Conservation (phyloP, 2,888 invertebrate species). For the Phalangium opilio region DNA sequence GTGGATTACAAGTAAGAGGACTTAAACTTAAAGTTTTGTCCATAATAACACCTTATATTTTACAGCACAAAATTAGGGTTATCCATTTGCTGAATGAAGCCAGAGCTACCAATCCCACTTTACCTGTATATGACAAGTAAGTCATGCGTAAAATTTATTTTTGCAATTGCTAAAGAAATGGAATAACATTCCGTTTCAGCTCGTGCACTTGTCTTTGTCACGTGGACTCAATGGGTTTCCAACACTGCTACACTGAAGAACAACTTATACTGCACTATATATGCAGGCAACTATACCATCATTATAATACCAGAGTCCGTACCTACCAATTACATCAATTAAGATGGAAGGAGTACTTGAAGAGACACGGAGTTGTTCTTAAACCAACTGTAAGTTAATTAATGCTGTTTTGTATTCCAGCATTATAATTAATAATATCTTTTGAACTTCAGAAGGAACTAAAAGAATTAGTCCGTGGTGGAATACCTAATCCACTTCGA, state of each 20-base stretch:
- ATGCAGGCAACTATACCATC: constrained; percentile 34
- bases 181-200: constrained; percentile 19
- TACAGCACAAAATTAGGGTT: constrained; percentile 35
- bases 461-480: constrained; percentile 33
- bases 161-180: background rate
- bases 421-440: too few relatives aligned
- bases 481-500: constrained; percentile 35
- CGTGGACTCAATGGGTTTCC: constrained; percentile 38
- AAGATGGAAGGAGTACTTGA: constrained; percentile 31
- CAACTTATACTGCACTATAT: constrained; percentile 36
- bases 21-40: background rate
- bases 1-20: constrained; percentile 33
- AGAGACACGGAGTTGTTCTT: constrained; percentile 22
- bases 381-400: constrained; percentile 13
- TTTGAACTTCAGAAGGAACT: constrained; percentile 29
- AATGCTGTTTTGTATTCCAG: background rate
- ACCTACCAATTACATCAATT: constrained; percentile 29
- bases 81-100: constrained; percentile 33
- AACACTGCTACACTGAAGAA: constrained; percentile 33
- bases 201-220: constrained; percentile 30
- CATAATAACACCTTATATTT: constrained; percentile 3
- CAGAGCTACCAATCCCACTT: constrained; percentile 33
- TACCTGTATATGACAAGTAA: constrained; percentile 37
- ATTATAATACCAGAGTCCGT: constrained; percentile 31
- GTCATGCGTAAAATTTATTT: background rate